Base-by-base conservation (phyloP, 2,888 invertebrate species). In the Philereme transversata region DNA sequence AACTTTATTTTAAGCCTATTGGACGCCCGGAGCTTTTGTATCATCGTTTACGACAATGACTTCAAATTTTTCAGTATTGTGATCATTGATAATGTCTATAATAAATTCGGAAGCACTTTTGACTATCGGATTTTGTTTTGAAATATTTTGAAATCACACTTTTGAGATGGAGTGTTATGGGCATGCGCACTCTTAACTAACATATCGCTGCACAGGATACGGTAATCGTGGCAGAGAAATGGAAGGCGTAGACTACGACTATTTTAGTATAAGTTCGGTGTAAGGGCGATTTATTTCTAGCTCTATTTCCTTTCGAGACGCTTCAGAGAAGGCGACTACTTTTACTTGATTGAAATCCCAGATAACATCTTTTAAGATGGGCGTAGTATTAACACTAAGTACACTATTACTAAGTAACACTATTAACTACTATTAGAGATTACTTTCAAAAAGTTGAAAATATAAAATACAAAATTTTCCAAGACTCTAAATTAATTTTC, bases 281-380 rank as follows among this genome's bases (percentile, higher is more conserved):
- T 84, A 87, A 87, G 88, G 85, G 88, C 84, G 87, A 88, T 89
- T 89, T 91, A 90, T 90, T 90, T 89, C 84, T 81, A 86, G 87
- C 80, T 80, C 86, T 86, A 87, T 89, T 90, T 91, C 90, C 90
- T 90, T 78, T 81, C 69, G 78, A 85, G 81, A 81, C 79, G 76
- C 70, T 68, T 74, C 71, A 73, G 73, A 74, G 71, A 75, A 73
- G 73, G 77, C 74, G 75, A 76, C 78, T 77, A 75, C 77, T 77
- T 76, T 69, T 70, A 68, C 71, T 68, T 69, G 66, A 78, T 70
- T 72, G 72, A 76, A 75, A 72, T 69, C 61, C 48, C 64, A 67
- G 73, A 76, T 79, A 75, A 73, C 68, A 74, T 70, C 61, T 63
- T 66, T 69, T 71, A 67, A 73, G 69, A 72, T 75, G 62, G 71